Base-by-base conservation (phyloP, 2,888 invertebrate genomes). In the Temnothorax unifasciatus region DNA sequence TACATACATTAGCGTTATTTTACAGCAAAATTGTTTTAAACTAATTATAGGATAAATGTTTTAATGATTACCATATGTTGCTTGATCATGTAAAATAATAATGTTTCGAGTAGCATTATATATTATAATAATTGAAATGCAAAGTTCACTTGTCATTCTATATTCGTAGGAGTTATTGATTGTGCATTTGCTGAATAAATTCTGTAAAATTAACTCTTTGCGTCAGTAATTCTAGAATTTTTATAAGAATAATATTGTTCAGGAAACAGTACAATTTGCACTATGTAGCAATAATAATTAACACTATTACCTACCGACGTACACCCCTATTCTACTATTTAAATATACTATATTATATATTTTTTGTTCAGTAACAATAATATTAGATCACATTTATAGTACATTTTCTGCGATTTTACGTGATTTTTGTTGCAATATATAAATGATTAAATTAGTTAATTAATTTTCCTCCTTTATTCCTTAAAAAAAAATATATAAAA, bases 151-250 rank as follows among this genome's bases (percentile, higher is more conserved):
- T 73, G 2, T 29, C 3, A 25, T 73, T 18, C 15, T 18, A 57
- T 18, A 57, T 18, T 57, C 18, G 18, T 44, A 50, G 3, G 3
- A 73, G 25, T 54, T 41, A 41, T 50, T 50, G n/a, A 50, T 1
- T 50, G 21, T 59, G 47, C 13, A 57, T 64, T 52, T 76, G 52
- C 13, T n/a, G 29, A 9, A 47, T 59, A 21, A 79, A 69, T 69
- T 47, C 3, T 63, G 15, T 9, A 29, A 2, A 29, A 44, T 44
- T 57, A 44, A 79, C 11, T 8, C 13, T 34, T 34, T 44, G 44
- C 44, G 44, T 44, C 44, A 9, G 44, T 38, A 52, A 76, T 41
- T 52, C 29, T 13, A 25, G 15, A 34, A 73, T 44, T 29, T 18
- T 66, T 73, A 50, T 25, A 34, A 50, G 13, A 66, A 38, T 21